phyloP scores from a whole-genome alignment of 2,888 invertebrate genomes.

The Hirtodrosophila cameraria region DNA sequence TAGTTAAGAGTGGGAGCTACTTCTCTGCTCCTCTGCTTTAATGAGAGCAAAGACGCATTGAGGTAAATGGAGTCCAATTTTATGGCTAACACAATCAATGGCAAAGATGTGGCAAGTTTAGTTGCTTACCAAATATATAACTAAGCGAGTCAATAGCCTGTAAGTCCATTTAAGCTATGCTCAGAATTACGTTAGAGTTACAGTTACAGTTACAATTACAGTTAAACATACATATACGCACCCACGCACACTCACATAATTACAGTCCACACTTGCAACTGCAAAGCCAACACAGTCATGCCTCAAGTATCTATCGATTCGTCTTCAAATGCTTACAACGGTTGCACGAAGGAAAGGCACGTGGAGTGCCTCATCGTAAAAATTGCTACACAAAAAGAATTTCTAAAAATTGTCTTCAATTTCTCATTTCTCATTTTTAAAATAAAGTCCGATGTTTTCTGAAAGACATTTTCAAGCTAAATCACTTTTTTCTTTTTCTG shows the following conservation, averaged over 20 bases:
- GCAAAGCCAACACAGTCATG: slow-evolving; percentile 61
- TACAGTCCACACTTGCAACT: slow-evolving; percentile 55
- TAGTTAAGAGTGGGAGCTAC: no score
- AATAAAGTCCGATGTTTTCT: no score
- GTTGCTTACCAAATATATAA: slow-evolving; percentile 41
- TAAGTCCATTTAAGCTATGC: slow-evolving; percentile 71
- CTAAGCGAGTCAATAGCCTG: slow-evolving; percentile 69
- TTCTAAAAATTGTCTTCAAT: no score
- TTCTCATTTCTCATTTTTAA: no score
- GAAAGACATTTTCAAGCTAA: no score
- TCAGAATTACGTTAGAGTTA: slow-evolving; percentile 65
- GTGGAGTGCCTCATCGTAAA: no score
- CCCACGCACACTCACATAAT: slow-evolving; percentile 37
- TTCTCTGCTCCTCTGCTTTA: slow-evolving; percentile 55
- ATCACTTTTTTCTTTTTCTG: no score
- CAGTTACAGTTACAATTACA: slow-evolving; percentile 2
- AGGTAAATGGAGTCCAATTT: slow-evolving; percentile 28
- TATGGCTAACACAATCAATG: slow-evolving; percentile 51
- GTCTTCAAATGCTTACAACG: slow-evolving; percentile 22
- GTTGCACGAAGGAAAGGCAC: neutral
- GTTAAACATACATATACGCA: neutral
- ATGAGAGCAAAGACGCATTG: slow-evolving; percentile 61
- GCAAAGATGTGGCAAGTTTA: slow-evolving; percentile 18
- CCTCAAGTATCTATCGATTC: slow-evolving; percentile 62
- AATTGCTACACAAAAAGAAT: no score